A percentile compares a stretch with the other conserved stretches of the same genome.
phyloP scores from a whole-genome alignment of 2,888 invertebrate genomes.

The Myopa testacea region DNA sequence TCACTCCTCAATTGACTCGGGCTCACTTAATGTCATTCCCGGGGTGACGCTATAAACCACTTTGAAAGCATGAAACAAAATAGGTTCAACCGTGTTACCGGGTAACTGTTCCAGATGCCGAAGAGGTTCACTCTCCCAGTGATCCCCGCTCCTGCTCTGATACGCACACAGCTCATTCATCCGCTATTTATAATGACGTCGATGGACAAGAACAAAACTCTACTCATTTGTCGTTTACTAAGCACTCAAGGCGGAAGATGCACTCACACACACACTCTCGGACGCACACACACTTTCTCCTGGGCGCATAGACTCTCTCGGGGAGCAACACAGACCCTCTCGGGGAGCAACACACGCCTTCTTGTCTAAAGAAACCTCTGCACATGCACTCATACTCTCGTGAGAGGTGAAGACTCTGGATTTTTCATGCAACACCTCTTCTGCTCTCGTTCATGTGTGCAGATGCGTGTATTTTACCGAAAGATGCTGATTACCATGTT shows the following conservation, averaged over 20 bases:
- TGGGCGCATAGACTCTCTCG: neutral
- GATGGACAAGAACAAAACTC: neutral
- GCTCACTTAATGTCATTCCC: neutral
- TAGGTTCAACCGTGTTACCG: neutral
- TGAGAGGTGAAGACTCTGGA: too few species aligned
- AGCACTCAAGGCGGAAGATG: neutral
- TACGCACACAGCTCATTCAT: neutral
- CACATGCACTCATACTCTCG: too few species aligned
- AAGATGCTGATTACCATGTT: neutral
- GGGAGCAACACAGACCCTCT: neutral
- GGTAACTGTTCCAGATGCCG: neutral
- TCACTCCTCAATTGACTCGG: too few species aligned
- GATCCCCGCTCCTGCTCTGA: neutral
- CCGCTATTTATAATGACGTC: neutral
- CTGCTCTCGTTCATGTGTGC: neutral
- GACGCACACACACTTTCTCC: neutral
- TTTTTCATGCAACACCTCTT: too few species aligned
- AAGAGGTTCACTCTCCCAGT: neutral
- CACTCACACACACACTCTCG: neutral
- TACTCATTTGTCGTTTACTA: neutral
- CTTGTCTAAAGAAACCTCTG: too few species aligned
- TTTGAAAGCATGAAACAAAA: neutral
- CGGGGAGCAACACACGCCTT: neutral
- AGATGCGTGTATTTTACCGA: neutral
- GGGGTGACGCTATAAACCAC: neutral